Conservation (phyloP, 1,140 invertebrate species). For the Mamestra configurata region DNA sequence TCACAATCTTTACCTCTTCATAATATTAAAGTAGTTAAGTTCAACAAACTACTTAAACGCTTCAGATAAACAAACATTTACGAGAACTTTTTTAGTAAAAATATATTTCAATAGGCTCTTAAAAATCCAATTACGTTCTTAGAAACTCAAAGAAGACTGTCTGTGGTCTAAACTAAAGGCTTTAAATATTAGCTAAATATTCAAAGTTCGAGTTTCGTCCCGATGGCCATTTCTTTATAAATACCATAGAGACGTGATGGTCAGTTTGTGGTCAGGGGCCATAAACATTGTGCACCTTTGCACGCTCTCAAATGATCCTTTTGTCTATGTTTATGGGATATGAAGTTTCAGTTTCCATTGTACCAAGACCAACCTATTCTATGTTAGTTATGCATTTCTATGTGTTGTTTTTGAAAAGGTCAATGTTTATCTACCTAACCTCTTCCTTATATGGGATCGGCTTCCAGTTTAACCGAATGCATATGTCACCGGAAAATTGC, state of each 20-base stretch:
- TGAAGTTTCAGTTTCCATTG: constrained; percentile 62
- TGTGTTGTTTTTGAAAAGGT: neutral
- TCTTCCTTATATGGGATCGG: too few species aligned
- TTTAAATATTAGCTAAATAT: constrained; percentile 53
- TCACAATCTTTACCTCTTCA: too few species aligned
- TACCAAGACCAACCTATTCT: neutral
- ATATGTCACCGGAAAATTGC: too few species aligned
- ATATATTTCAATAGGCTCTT: neutral
- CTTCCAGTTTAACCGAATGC: too few species aligned
- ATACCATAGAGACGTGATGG: constrained; percentile 69
- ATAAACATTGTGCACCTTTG: constrained; percentile 75
- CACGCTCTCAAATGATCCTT: constrained; percentile 62
- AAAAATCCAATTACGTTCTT: constrained; percentile 39
- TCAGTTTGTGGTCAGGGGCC: constrained; percentile 63
- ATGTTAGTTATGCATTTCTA: neutral
- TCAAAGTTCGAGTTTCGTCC: neutral
- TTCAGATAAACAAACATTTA: constrained; percentile 22
- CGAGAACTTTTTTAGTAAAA: neutral
- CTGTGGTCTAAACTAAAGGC: constrained; percentile 50
- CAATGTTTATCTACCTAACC: too few species aligned
- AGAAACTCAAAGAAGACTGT: constrained; percentile 14
- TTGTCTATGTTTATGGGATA: constrained; percentile 71
- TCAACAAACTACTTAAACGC: neutral
- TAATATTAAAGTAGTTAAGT: too few species aligned
- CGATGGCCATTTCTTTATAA: constrained; percentile 53